Conservation (phyloP, 2,888 invertebrate species). For the Scelioninae gen. 1 region DNA sequence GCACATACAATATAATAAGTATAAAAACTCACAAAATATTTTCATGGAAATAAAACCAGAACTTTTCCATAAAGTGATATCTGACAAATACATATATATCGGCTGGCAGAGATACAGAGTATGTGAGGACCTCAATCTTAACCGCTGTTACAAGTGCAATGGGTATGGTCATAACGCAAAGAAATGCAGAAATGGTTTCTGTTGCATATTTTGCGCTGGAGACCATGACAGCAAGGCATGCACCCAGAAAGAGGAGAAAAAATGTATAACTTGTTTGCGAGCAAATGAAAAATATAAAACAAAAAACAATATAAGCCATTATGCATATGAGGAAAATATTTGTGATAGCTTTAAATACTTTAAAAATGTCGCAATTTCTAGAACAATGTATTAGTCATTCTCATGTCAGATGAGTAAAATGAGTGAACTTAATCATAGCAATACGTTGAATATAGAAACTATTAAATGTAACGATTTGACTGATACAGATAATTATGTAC, state of each 20-base stretch:
- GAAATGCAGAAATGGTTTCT: background rate
- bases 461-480: background rate
- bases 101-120: too few relatives aligned
- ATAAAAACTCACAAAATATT: too few relatives aligned
- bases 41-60: too few relatives aligned
- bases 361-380: slow-evolving; percentile 12
- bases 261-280: background rate
- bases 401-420: background rate
- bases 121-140: too few relatives aligned
- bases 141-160: too few relatives aligned
- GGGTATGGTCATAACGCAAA: background rate
- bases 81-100: too few relatives aligned
- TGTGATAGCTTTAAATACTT: slow-evolving; percentile 5
- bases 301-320: slow-evolving; percentile 2
- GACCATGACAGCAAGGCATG: background rate
- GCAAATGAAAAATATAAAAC: slow-evolving; percentile 12
- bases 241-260: background rate
- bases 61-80: background rate
- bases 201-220: background rate
- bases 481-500: background rate
- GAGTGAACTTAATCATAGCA: too few relatives aligned
- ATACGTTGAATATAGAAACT: too few relatives aligned
- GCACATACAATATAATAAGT: too few relatives aligned
- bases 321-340: slow-evolving; percentile 3
- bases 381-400: background rate